Evolutionary conservation across 92 coral and sea anemone genomes (phyloP).

Genomic region (Parazoanthus atlanticus): DNA sequence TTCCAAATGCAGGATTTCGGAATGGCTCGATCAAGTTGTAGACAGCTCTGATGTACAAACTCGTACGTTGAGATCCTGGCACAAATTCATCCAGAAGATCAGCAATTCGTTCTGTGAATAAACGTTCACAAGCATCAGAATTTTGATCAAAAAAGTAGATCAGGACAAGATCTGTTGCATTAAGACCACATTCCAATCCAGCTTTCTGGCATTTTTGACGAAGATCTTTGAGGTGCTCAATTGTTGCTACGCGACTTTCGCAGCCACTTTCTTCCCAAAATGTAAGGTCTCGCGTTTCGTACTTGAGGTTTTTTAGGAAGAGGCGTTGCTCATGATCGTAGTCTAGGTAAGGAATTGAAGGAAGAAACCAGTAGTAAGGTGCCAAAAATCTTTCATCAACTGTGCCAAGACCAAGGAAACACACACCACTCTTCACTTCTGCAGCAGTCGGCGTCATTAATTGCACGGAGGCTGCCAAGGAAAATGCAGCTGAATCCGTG

Average conservation of each 20-base stretch:
- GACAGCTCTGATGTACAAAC: slow-evolving; percentile 52
- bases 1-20: slow-evolving; percentile 56
- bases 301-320: slow-evolving; percentile 41
- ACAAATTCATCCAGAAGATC: slow-evolving; percentile 30
- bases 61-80: slow-evolving; percentile 62
- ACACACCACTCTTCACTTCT: slow-evolving; percentile 41
- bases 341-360: slow-evolving; percentile 44
- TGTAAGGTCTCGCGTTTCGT: slow-evolving; percentile 47
- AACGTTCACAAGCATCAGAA: slow-evolving; percentile 35
- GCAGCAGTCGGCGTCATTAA: slow-evolving; percentile 39
- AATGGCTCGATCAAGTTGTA: slow-evolving; percentile 52
- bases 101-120: slow-evolving; percentile 27
- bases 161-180: slow-evolving; percentile 29
- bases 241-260: slow-evolving; percentile 29
- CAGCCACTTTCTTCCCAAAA: slow-evolving; percentile 46
- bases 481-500: slow-evolving; percentile 57
- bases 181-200: slow-evolving; percentile 48
- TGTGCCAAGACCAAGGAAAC: slow-evolving; percentile 43
- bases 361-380: slow-evolving; percentile 52
- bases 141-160: slow-evolving; percentile 46
- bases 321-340: slow-evolving; percentile 51
- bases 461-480: slow-evolving; percentile 55
- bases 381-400: slow-evolving; percentile 30
- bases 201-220: slow-evolving; percentile 30
- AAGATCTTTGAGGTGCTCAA: slow-evolving; percentile 38